Percentiles rank a stretch among this genome's conserved stretches.
Conservation (phyloP, 2,113 vertebrate genomes). For the Clarias macrocephalus region DNA sequence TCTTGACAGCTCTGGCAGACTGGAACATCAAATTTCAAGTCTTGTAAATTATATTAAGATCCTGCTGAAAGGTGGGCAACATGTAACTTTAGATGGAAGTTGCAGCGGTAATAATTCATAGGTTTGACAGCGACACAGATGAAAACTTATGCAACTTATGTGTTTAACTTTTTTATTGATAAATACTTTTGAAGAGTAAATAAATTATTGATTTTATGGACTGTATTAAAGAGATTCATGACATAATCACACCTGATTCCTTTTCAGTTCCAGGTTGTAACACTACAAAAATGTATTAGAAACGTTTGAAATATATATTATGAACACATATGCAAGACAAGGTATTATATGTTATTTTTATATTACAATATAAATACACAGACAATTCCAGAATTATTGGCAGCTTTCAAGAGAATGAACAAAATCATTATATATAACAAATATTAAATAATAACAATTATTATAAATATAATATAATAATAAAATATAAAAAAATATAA, state of each 20-base stretch:
- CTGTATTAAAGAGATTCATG: not conserved
- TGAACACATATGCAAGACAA: not conserved
- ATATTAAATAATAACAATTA: too few species aligned
- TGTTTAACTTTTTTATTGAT: not conserved
- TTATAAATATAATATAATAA: too few species aligned
- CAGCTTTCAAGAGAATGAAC: not conserved
- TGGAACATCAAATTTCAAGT: not conserved
- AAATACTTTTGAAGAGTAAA: not conserved
- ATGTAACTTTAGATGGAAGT: not conserved
- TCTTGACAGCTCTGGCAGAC: not conserved
- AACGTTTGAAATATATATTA: not conserved
- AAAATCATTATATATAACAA: not conserved
- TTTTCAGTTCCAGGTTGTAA: not conserved
- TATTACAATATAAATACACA: not conserved
- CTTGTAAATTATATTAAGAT: not conserved
- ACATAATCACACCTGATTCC: not conserved
- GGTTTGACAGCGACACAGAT: not conserved
- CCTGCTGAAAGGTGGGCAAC: not conserved
- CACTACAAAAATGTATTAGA: conserved; percentile 6
- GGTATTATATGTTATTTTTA: not conserved
- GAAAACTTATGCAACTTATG: not conserved
- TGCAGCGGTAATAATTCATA: not conserved
- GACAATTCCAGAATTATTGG: not conserved
- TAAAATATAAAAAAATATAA: too few species aligned
- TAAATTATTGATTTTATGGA: not conserved